Evolutionary conservation across 2,113 vertebrate species (phyloP).

Genomic region (Accipiter cooperii): DNA sequence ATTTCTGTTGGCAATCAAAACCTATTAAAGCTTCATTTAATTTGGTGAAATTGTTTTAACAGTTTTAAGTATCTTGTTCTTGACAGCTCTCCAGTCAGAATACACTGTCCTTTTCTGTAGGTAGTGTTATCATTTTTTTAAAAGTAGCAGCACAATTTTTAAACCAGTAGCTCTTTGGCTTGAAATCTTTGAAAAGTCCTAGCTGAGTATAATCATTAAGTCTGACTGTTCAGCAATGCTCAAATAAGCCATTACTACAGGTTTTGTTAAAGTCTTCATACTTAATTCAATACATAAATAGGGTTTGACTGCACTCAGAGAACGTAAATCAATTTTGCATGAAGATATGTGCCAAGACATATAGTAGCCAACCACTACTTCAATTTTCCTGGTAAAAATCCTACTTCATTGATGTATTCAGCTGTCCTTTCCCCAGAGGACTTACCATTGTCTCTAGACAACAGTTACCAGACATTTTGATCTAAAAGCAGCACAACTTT

Average conservation of each 20-base stretch:
- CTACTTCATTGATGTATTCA: neutral
- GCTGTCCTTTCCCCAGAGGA: neutral
- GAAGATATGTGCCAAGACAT: neutral
- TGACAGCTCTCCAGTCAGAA: neutral
- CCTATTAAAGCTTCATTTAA: neutral
- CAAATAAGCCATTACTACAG: neutral
- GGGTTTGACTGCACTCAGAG: neutral
- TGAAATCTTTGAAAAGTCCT: neutral
- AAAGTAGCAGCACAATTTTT: neutral
- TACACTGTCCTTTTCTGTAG: neutral
- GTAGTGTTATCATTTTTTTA: neutral
- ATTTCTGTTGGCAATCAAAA: neutral
- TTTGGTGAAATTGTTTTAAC: neutral
- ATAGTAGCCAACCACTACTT: neutral
- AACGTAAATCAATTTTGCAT: neutral
- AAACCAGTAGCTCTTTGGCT: neutral
- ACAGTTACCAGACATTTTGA: neutral
- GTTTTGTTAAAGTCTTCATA: neutral
- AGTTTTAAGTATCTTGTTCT: neutral
- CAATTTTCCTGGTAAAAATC: neutral
- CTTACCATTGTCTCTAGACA: neutral
- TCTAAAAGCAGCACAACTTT: neutral
- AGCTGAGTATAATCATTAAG: neutral
- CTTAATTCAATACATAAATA: neutral
- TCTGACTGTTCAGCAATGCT: neutral